These are phyloP conservation scores for Leptinotarsa haldemani DNA, from an alignment of 2,888 invertebrate genomes.

Conservation along the genomic window DNA sequence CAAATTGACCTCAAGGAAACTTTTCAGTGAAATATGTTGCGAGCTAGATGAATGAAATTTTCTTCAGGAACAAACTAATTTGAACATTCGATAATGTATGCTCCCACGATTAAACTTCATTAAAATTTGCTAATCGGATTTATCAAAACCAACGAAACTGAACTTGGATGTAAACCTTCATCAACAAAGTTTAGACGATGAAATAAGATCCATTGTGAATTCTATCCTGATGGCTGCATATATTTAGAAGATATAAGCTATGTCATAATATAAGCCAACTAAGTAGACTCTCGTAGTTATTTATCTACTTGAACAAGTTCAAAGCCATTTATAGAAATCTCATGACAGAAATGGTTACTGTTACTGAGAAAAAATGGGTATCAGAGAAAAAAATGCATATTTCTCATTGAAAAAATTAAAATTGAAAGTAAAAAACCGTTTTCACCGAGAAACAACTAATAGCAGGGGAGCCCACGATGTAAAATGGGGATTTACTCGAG, in stretches of 20 bases:
- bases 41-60: conserved; percentile 4
- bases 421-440: too few relatives aligned
- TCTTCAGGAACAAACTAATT: conserved; percentile 21
- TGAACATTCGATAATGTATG: conserved; percentile 28
- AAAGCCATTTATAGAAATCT: too few relatives aligned
- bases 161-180: conserved; percentile 40
- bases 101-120: conserved; percentile 32
- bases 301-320: neutral
- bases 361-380: too few relatives aligned
- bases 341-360: too few relatives aligned
- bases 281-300: neutral
- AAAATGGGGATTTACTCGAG: too few relatives aligned
- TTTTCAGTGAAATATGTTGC: conserved; percentile 7
- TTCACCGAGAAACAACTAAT: too few relatives aligned
- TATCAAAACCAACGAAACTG: conserved; percentile 35
- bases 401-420: too few relatives aligned
- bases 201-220: conserved; percentile 41
- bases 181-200: conserved; percentile 41
- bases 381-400: too few relatives aligned
- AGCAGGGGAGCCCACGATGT: too few relatives aligned
- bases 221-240: conserved; percentile 32
- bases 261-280: neutral
- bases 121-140: conserved; percentile 37
- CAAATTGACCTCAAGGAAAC: conserved; percentile 17
- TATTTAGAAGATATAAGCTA: conserved; percentile 13